Percentiles rank a stretch among this genome's conserved stretches.
Evolutionary conservation across 2,797 vertebrate species (phyloP).

Genomic region (Enteromius thamalakanensis): DNA sequence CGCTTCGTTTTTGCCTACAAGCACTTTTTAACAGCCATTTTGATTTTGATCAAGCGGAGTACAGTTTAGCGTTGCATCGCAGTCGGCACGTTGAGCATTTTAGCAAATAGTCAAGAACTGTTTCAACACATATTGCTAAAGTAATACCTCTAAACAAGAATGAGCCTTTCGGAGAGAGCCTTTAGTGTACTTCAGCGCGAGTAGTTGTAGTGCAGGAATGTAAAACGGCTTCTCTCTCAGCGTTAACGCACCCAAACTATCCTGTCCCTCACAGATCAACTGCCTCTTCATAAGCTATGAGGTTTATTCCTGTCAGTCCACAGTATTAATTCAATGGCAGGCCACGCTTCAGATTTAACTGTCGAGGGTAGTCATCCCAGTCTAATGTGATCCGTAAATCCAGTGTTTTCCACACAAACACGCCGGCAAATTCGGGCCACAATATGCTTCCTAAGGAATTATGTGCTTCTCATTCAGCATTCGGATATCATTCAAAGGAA

Average conservation of each 20-base stretch:
- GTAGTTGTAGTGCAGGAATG: slow-evolving; percentile 37
- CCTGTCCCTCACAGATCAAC: slow-evolving; percentile 36
- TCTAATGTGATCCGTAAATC: not conserved
- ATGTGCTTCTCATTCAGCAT: slow-evolving; percentile 56
- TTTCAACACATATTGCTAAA: slow-evolving; percentile 13
- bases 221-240: slow-evolving; percentile 24
- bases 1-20: slow-evolving; percentile 25
- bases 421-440: not conserved
- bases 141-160: slow-evolving; percentile 58
- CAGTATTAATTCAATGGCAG: slow-evolving; percentile 55
- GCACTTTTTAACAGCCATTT: slow-evolving; percentile 43
- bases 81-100: slow-evolving; percentile 1
- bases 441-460: slow-evolving; percentile 39
- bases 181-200: slow-evolving; percentile 40
- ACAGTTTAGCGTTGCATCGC: not conserved
- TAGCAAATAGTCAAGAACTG: slow-evolving; percentile 9
- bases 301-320: slow-evolving; percentile 54
- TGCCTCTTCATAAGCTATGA: slow-evolving; percentile 46
- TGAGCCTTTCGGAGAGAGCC: slow-evolving; percentile 61
- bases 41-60: slow-evolving; percentile 3
- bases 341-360: slow-evolving; percentile 10
- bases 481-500: slow-evolving; percentile 7
- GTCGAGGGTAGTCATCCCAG: slow-evolving; percentile 19
- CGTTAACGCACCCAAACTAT: slow-evolving; percentile 11
- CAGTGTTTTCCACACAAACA: slow-evolving; percentile 1